These are phyloP conservation scores for Dione juno DNA, from an alignment of 2,888 invertebrate species.

Conservation along the genomic window DNA sequence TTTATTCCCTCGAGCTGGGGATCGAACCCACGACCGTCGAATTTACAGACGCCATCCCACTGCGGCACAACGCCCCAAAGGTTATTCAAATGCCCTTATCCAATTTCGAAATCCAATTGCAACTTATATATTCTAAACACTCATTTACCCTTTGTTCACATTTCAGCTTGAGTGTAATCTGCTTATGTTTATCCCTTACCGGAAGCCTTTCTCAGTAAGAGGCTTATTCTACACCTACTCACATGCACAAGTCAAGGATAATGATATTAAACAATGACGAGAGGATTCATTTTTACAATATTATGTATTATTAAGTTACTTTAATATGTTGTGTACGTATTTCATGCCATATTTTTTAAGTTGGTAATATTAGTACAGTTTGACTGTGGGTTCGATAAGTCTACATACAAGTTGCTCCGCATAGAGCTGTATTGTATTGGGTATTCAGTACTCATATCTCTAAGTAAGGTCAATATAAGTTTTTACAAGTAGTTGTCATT, in stretches of 20 bases:
- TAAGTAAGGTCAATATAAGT: too few species aligned
- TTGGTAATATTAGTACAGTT: too few species aligned
- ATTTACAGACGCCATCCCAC: too few species aligned
- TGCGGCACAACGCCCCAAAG: not conserved
- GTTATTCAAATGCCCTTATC: not conserved
- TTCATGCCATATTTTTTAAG: too few species aligned
- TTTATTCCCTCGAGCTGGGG: too few species aligned
- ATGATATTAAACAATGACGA: conserved; percentile 17
- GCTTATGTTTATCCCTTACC: conserved; percentile 25
- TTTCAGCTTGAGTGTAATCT: conserved; percentile 27
- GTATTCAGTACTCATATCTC: too few species aligned
- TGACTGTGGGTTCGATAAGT: too few species aligned
- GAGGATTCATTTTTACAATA: not conserved
- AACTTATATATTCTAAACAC: not conserved
- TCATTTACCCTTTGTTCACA: conserved; percentile 25
- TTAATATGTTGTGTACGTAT: too few species aligned
- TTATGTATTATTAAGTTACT: not conserved
- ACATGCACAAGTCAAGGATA: conserved; percentile 22
- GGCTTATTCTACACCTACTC: conserved; percentile 17
- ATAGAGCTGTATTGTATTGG: too few species aligned
- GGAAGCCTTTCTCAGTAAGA: conserved; percentile 35
- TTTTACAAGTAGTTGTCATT: too few species aligned
- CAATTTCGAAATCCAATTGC: not conserved
- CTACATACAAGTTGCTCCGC: too few species aligned
- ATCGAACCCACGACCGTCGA: too few species aligned